phyloP scores from a whole-genome alignment of 2,888 invertebrate genomes.

The Drosophila leonis region DNA sequence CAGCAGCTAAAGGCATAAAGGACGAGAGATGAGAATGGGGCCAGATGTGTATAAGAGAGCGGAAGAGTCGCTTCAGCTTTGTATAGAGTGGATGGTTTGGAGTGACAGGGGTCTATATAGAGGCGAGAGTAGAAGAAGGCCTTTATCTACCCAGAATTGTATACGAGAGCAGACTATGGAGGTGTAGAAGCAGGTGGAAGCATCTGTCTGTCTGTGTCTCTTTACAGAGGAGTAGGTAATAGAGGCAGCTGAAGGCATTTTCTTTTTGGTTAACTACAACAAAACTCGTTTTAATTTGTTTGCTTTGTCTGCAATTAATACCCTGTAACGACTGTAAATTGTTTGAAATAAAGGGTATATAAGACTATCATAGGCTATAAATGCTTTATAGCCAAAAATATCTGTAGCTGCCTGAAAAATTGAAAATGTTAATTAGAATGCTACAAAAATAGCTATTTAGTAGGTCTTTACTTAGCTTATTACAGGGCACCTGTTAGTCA shows the following conservation, averaged over 20 bases:
- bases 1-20: background rate
- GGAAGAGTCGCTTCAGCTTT: no score
- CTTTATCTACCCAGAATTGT: background rate
- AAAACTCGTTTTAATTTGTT: background rate
- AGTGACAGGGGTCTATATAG: background rate
- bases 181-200: background rate
- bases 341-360: background rate
- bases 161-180: background rate
- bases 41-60: background rate
- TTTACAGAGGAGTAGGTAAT: no score
- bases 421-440: no score
- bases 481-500: background rate
- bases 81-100: background rate
- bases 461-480: no score
- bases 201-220: background rate
- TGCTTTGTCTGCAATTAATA: slow-evolving; percentile 1
- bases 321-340: background rate
- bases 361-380: background rate
- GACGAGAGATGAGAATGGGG: no score
- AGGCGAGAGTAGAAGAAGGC: background rate
- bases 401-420: no score
- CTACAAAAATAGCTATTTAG: no score
- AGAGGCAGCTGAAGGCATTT: background rate
- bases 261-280: background rate
- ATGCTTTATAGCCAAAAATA: no score